Evolutionary conservation across 2,888 invertebrate species (phyloP), one percentile per base, ranked within the genome.

Genomic region (Plagiodera versicolora): DNA sequence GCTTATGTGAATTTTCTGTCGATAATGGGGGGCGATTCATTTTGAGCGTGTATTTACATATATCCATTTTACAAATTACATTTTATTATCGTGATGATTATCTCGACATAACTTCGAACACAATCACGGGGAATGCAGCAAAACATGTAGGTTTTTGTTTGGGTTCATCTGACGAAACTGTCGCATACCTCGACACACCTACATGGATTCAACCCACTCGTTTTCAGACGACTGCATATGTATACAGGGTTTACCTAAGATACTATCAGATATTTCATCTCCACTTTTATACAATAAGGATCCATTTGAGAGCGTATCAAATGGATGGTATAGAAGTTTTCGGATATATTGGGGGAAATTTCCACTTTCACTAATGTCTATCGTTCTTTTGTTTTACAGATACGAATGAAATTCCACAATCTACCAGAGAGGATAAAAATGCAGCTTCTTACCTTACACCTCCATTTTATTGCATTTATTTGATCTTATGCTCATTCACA

Each of bases 331-430:
- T n/a, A n/a, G n/a, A n/a, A n/a, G n/a, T n/a, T n/a, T n/a, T n/a
- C n/a, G n/a, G n/a, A n/a, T n/a, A n/a, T n/a, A n/a, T n/a, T n/a
- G n/a, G n/a, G n/a, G n/a, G n/a, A n/a, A n/a, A n/a, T n/a, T n/a
- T n/a, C n/a, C n/a, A n/a, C n/a, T n/a, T n/a, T n/a, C n/a, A n/a
- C n/a, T n/a, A n/a, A n/a, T n/a, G n/a, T n/a, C n/a, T n/a, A n/a
- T 32, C 32, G 16, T 52, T 58, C 44, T 58, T 48, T 64, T 60
- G 54, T 49, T 54, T 69, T 68, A 56, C 61, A 70, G 70, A 68
- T 44, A 66, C 68, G 17, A 68, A 68, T 49, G 65, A 61, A 45
- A 70, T 67, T 35, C 67, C 65, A 51, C 63, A 66, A 19, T 14
- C 60, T 17, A 67, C 64, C 35, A 63, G 56, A n/a, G 63, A 57